Evolutionary conservation across 1,140 invertebrate species (phyloP), one percentile per base, ranked within the genome.

Genomic region (Charaxes varanes): DNA sequence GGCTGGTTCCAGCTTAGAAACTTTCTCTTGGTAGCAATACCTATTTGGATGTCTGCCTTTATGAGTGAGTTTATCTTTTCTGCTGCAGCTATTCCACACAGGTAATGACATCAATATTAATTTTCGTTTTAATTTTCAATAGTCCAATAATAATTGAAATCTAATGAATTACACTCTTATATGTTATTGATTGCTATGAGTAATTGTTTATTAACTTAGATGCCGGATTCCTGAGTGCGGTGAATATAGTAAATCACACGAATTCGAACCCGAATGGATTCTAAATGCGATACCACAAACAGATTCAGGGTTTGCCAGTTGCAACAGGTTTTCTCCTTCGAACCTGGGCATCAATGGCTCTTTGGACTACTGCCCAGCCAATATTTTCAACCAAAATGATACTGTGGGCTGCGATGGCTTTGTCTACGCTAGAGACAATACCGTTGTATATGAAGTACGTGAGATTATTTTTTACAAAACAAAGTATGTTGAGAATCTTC

Each of bases 221-320:
- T 91, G 90, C 57, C 58, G 78, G 12, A 85, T 91, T 40, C 79
- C 88, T 21, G 87, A 88, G 62, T 91, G 90, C 50, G 89, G 46
- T 21, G 51, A 81, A 23, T 18, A 18, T 7, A 19, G 18, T 15
- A 46, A 30, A 7, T 41, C 45, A 2, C 37, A 68, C 4, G 54
- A 77, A 8, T 88, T 80, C 45, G 41, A 80, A 6, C 80, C 80
- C 10, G 11, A 48, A 0, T 90, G 89, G 87, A 58, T 88, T 0
- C 11, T 61, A 4, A 79, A 82, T 40, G 86, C 86, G 1, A 74
- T 87, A 41, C 85, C 89, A 18, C 31, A 31, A 15, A 24, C 33
- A 0, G 23, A 16, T 6, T 16, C 27, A 6, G 41, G 45, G 1
- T 52, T 56, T 1, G 41, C 54, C 8, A 62, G 48, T 18, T 65